phyloP scores from a whole-genome alignment of 2,113 vertebrate species.

The Stegostoma tigrinum region DNA sequence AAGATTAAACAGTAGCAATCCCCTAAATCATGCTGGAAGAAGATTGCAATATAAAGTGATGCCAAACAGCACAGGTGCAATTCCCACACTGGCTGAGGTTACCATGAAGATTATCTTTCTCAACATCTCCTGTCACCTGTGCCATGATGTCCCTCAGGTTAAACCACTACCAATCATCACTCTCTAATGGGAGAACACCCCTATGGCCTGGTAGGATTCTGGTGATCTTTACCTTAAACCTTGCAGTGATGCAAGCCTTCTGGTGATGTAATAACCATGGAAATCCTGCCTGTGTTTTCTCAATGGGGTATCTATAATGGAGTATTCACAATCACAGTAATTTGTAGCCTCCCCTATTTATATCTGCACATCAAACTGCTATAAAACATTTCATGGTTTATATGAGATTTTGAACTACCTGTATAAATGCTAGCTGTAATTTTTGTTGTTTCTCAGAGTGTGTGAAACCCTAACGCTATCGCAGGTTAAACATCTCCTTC shows the following conservation, averaged over 20 bases:
- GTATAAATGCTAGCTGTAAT: not conserved
- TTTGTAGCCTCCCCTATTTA: not conserved
- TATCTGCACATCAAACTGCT: not conserved
- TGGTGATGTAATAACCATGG: not conserved
- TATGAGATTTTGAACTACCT: not conserved
- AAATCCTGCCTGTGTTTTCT: not conserved
- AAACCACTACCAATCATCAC: too few species aligned
- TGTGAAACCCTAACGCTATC: too few species aligned
- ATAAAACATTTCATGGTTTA: not conserved
- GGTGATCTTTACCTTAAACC: not conserved
- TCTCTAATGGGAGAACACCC: too few species aligned
- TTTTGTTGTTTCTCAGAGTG: not conserved
- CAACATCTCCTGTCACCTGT: too few species aligned
- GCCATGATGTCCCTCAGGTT: too few species aligned
- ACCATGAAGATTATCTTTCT: too few species aligned
- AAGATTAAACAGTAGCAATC: not conserved
- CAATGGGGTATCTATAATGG: not conserved
- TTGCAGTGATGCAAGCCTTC: not conserved
- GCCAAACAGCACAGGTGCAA: too few species aligned
- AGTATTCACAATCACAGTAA: not conserved
- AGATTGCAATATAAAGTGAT: not conserved
- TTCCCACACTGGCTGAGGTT: too few species aligned
- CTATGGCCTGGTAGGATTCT: too few species aligned
- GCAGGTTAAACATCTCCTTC: not conserved
- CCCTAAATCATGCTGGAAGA: not conserved